These are phyloP conservation scores for Lonchura striata DNA, from an alignment of 2,113 vertebrate genomes.

Conservation along the genomic window DNA sequence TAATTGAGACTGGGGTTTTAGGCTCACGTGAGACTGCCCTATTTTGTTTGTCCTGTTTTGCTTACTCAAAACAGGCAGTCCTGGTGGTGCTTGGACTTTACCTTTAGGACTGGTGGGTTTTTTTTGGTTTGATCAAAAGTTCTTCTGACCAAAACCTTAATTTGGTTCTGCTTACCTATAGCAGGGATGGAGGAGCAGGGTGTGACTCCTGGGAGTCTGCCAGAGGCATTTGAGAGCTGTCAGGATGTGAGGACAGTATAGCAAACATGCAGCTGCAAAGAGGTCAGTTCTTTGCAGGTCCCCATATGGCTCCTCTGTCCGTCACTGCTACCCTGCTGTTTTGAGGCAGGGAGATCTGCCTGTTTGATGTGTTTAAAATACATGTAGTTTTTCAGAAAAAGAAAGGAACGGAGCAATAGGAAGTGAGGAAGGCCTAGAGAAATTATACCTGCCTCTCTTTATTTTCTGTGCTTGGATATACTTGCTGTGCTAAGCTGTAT, in stretches of 20 bases:
- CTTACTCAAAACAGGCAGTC: background rate
- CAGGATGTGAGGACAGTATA: background rate
- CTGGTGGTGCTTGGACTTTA: background rate
- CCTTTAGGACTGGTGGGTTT: background rate
- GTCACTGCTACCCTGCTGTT: background rate
- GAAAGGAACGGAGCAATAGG: background rate
- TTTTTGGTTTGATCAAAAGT: background rate
- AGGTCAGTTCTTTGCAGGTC: background rate
- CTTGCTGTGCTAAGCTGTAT: background rate
- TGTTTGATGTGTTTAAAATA: background rate
- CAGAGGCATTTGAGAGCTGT: rapidly evolving
- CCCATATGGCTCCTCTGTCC: background rate
- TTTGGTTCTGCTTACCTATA: background rate
- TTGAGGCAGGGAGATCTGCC: background rate
- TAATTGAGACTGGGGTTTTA: background rate
- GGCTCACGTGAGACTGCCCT: background rate
- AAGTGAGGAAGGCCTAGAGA: background rate
- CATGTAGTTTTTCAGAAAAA: background rate
- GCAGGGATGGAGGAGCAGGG: background rate
- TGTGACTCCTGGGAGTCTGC: background rate
- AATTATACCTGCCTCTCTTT: background rate
- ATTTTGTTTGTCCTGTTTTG: background rate
- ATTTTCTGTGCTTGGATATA: background rate
- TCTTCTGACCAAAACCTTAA: background rate
- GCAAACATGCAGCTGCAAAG: background rate